A percentile compares a stretch with the other conserved stretches of the same genome.
Conservation (phyloP, 1,140 invertebrate genomes). For the Drosophila tropicalis region DNA sequence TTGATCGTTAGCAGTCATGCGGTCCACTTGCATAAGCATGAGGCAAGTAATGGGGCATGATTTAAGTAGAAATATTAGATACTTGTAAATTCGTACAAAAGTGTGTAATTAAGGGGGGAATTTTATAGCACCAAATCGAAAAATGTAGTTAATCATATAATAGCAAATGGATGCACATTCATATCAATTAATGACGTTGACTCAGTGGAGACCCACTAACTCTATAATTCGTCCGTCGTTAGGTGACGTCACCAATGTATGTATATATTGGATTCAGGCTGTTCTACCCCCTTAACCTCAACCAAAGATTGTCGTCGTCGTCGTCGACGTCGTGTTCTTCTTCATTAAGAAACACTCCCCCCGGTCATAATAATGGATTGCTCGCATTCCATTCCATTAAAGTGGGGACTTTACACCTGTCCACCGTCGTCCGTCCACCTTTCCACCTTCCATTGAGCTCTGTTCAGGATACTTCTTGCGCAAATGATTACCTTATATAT, state of each 20-base stretch:
- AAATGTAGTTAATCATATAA: background rate
- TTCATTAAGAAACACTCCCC: conserved; percentile 1
- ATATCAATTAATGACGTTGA: no score
- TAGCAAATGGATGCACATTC: background rate
- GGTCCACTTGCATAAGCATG: background rate
- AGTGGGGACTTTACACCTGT: background rate
- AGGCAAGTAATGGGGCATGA: background rate
- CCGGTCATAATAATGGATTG: background rate
- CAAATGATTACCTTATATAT: conserved; percentile 61
- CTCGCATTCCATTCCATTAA: conserved; percentile 5
- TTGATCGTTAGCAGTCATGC: background rate
- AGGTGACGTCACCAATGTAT: no score
- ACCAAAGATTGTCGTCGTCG: no score
- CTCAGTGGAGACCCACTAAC: no score
- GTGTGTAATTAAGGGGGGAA: background rate
- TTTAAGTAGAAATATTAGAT: background rate
- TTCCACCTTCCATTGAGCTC: conserved; percentile 10
- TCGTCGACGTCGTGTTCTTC: background rate
- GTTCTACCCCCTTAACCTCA: no score
- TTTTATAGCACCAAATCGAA: background rate
- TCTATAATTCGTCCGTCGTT: no score
- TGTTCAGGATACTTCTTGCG: conserved; percentile 29
- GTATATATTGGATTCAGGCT: no score
- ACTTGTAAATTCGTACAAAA: background rate
- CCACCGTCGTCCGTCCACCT: background rate